phyloP scores from a whole-genome alignment of 1,140 invertebrate species.

The Drosophila nasuta region DNA sequence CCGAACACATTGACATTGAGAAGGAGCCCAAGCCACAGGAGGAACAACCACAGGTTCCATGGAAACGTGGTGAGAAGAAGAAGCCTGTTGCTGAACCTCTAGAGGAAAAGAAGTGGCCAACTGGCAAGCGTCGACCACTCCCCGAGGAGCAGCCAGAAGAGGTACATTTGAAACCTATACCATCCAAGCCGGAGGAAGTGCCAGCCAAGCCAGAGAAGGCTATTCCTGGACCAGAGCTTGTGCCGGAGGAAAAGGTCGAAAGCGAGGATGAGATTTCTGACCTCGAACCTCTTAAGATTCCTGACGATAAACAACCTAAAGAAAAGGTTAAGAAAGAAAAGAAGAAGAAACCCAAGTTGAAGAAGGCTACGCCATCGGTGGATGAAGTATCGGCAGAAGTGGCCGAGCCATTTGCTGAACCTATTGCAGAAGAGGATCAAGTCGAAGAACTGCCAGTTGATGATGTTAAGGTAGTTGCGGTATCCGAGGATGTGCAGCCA shows the following conservation, averaged over 20 bases:
- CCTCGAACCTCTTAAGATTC: conserved; percentile 67
- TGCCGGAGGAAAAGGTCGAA: conserved; percentile 65
- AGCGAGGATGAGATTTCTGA: conserved; percentile 67
- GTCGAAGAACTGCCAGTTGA: conserved; percentile 76
- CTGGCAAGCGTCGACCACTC: conserved; percentile 81
- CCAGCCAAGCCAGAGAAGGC: conserved; percentile 68
- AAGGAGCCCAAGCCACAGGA: conserved; percentile 78
- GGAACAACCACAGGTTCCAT: conserved; percentile 76
- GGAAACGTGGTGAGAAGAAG: conserved; percentile 81
- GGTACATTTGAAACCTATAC: conserved; percentile 85
- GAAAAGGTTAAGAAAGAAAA: conserved; percentile 79
- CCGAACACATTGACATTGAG: conserved; percentile 82
- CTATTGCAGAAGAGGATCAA: conserved; percentile 84
- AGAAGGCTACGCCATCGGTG: conserved; percentile 76
- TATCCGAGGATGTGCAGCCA: conserved; percentile 73
- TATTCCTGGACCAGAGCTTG: conserved; percentile 73
- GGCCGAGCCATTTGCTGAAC: conserved; percentile 74
- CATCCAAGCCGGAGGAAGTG: conserved; percentile 74
- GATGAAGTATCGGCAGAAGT: conserved; percentile 80
- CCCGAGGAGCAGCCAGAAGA: conserved; percentile 85
- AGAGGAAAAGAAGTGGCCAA: conserved; percentile 85
- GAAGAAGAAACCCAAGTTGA: conserved; percentile 80
- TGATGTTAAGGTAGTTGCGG: conserved; percentile 72
- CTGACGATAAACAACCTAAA: conserved; percentile 61
- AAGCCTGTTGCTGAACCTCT: conserved; percentile 82